These are phyloP conservation scores for Cyclina sinensis DNA, from an alignment of 1,140 invertebrate genomes.

Conservation along the genomic window DNA sequence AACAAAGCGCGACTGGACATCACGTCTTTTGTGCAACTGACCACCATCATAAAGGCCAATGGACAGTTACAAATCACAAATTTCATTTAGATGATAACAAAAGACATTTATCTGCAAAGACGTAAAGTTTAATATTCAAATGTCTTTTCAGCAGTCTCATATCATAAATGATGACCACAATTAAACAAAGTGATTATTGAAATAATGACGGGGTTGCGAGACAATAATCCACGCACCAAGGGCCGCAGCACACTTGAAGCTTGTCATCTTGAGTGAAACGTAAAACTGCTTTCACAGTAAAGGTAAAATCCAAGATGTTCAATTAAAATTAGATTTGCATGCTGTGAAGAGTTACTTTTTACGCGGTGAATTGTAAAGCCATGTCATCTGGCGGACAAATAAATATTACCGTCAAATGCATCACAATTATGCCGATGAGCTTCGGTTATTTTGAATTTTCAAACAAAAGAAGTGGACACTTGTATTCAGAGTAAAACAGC, in stretches of 20 bases:
- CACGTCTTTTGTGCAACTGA: slow-evolving; percentile 70
- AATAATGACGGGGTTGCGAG: slow-evolving; percentile 60
- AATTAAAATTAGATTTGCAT: slow-evolving; percentile 70
- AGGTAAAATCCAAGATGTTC: slow-evolving; percentile 68
- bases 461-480: slow-evolving; percentile 56
- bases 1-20: slow-evolving; percentile 62
- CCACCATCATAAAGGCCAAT: slow-evolving; percentile 56
- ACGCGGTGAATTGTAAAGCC: slow-evolving; percentile 56
- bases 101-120: slow-evolving; percentile 69
- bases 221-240: slow-evolving; percentile 65
- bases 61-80: slow-evolving; percentile 67
- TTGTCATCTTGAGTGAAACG: slow-evolving; percentile 61
- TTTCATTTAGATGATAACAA: slow-evolving; percentile 67
- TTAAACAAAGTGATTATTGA: slow-evolving; percentile 70
- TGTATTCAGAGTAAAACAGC: slow-evolving; percentile 48
- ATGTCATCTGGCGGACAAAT: slow-evolving; percentile 63
- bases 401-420: slow-evolving; percentile 68
- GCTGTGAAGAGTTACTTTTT: slow-evolving; percentile 62
- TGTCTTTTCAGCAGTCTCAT: slow-evolving; percentile 53
- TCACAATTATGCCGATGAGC: slow-evolving; percentile 64
- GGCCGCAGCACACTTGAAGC: slow-evolving; percentile 59
- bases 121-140: slow-evolving; percentile 71
- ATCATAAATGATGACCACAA: slow-evolving; percentile 69
- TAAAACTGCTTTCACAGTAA: slow-evolving; percentile 63
- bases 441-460: slow-evolving; percentile 55